Evolutionary conservation across 92 coral and sea anemone species (phyloP).

Genomic region (Epizoanthus fatuus): DNA sequence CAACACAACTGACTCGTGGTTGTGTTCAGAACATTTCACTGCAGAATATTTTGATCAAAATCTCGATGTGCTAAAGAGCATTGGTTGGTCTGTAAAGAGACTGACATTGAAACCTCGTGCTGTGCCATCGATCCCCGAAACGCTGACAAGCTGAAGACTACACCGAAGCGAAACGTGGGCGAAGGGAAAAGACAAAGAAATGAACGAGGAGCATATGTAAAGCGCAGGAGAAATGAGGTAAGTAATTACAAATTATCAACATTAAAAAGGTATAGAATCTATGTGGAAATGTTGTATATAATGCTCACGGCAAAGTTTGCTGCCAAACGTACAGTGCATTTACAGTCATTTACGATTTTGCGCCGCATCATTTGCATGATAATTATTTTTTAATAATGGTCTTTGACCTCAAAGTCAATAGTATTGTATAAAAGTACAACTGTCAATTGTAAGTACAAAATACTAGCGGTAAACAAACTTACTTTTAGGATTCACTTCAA

Average conservation of each 20-base stretch:
- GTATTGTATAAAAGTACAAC: background rate
- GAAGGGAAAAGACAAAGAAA: background rate
- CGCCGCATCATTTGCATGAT: too few species aligned
- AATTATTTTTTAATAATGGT: too few species aligned
- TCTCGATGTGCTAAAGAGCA: conserved; percentile 7
- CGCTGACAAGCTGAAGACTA: too few species aligned
- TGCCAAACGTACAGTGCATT: too few species aligned
- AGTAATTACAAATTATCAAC: background rate
- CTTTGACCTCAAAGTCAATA: background rate
- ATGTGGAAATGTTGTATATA: too few species aligned
- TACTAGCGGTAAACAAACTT: too few species aligned
- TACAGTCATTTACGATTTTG: too few species aligned
- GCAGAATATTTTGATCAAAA: conserved; percentile 10
- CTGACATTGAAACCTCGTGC: conserved; percentile 27
- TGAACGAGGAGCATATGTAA: background rate
- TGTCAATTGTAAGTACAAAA: too few species aligned
- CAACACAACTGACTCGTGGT: background rate
- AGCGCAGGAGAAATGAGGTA: conserved; percentile 22
- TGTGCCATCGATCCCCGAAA: conserved; percentile 11
- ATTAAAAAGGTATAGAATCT: too few species aligned
- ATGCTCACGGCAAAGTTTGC: too few species aligned
- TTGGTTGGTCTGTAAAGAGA: conserved; percentile 41
- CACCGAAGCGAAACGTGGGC: background rate
- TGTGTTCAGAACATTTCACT: conserved; percentile 35
- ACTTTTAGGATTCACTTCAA: too few species aligned